phyloP scores from a whole-genome alignment of 2,888 invertebrate genomes.

The Agonopterix subpropinquella region DNA sequence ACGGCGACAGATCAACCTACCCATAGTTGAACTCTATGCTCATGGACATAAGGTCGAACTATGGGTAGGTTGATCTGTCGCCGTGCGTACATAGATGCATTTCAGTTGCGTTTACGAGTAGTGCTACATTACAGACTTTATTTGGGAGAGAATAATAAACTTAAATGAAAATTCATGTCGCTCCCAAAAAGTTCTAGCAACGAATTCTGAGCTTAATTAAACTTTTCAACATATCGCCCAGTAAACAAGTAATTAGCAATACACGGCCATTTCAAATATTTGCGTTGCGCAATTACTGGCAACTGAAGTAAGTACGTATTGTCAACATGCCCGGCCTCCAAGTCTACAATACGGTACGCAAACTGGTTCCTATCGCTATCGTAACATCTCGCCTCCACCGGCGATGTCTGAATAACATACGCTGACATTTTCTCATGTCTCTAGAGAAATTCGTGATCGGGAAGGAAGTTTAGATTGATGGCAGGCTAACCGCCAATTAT shows the following conservation, averaged over 20 bases:
- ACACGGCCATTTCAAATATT: slow-evolving; percentile 46
- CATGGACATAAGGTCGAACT: too few species aligned
- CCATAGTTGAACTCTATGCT: too few species aligned
- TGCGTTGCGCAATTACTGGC: slow-evolving; percentile 42
- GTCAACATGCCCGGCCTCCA: slow-evolving; percentile 30
- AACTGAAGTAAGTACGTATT: slow-evolving; percentile 34
- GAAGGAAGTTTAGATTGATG: slow-evolving; percentile 49
- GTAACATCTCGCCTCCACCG: slow-evolving; percentile 28
- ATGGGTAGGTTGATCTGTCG: too few species aligned
- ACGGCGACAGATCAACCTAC: too few species aligned
- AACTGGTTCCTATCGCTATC: slow-evolving; percentile 40
- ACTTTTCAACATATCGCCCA: slow-evolving; percentile 26
- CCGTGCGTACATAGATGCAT: too few species aligned
- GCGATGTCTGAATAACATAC: slow-evolving; percentile 29
- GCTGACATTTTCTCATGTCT: slow-evolving; percentile 57
- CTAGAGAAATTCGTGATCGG: slow-evolving; percentile 52
- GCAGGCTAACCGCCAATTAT: slow-evolving; percentile 46
- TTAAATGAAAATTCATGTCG: too few species aligned
- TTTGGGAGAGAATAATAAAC: neutral
- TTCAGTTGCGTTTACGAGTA: too few species aligned
- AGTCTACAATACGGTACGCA: slow-evolving; percentile 20
- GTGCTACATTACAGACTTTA: too few species aligned
- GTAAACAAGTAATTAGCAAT: slow-evolving; percentile 39
- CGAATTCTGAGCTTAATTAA: slow-evolving; percentile 17
- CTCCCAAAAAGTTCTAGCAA: neutral